phyloP scores from a whole-genome alignment of 64 coral and sea anemone species.

The Anthopleura sola region DNA sequence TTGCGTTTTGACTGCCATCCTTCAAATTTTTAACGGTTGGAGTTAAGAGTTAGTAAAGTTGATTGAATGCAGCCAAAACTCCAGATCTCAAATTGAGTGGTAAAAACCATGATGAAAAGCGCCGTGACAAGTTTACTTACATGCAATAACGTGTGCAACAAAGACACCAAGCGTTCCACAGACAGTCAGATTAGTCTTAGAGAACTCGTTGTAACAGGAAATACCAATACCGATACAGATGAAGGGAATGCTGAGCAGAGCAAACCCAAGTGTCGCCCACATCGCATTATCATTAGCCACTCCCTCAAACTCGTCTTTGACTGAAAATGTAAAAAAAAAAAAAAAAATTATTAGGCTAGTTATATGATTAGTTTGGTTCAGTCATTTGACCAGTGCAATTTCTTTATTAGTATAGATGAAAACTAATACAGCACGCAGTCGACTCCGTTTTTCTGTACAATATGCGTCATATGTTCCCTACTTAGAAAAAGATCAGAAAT shows the following conservation, averaged over 20 bases:
- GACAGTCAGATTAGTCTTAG: conserved; percentile 52
- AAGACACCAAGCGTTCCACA: conserved; percentile 71
- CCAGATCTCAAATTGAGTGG: no score
- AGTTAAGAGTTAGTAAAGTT: no score
- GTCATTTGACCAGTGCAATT: no score
- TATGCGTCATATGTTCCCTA: no score
- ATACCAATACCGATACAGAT: conserved; percentile 53
- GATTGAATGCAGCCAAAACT: no score
- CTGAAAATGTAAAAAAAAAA: conserved; percentile 12
- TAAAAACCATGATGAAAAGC: no score
- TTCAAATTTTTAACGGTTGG: no score
- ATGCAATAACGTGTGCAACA: conserved; percentile 60
- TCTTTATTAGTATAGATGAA: no score
- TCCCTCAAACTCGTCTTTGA: conserved; percentile 86
- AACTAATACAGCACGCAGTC: no score
- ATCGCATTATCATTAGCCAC: conserved; percentile 81
- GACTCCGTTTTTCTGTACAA: no score
- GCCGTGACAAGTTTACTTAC: conserved; percentile 45
- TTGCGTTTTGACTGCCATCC: no score
- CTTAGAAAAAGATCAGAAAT: no score
- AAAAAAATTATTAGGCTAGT: background rate
- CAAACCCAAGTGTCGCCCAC: conserved; percentile 85
- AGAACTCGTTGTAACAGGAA: conserved; percentile 79
- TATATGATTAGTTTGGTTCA: background rate
- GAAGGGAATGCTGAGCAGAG: conserved; percentile 58